Evolutionary conservation across 2,797 vertebrate species (phyloP).

Genomic region (Nyctibius grandis): DNA sequence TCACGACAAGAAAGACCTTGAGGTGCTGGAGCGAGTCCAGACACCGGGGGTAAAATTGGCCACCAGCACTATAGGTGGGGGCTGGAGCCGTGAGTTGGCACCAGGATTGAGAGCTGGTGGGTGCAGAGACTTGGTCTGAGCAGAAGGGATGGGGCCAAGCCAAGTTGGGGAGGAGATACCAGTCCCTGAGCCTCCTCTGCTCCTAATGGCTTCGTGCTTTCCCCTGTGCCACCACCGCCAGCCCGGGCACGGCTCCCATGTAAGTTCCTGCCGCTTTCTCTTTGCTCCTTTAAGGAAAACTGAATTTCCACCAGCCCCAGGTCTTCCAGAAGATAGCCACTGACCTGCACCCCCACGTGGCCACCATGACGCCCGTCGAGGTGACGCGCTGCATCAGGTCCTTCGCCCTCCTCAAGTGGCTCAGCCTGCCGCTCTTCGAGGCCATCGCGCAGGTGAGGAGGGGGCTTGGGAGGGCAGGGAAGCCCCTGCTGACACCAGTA

Average conservation of each 20-base stretch:
- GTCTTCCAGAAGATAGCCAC: slow-evolving; percentile 83
- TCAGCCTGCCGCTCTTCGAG: slow-evolving; percentile 85
- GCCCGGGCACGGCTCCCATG: accelerated
- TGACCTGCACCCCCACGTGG: slow-evolving; percentile 77
- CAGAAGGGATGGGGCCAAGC: neutral
- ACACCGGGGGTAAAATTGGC: neutral
- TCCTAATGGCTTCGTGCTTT: neutral
- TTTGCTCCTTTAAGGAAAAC: slow-evolving; percentile 77
- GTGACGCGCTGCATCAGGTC: slow-evolving; percentile 82
- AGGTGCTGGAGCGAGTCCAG: neutral
- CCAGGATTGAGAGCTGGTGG: neutral
- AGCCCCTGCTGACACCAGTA: neutral
- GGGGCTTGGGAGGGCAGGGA: accelerated
- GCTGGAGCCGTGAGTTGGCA: neutral
- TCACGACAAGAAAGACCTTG: too few species aligned
- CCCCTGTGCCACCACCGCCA: neutral
- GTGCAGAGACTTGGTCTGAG: neutral
- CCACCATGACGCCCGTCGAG: slow-evolving; percentile 68
- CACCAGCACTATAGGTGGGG: neutral
- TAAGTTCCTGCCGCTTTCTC: neutral
- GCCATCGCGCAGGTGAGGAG: slow-evolving; percentile 81
- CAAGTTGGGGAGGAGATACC: neutral
- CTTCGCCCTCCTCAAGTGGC: slow-evolving; percentile 87
- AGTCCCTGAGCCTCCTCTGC: accelerated
- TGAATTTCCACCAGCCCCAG: slow-evolving; percentile 86